These are phyloP conservation scores for Pollenia amentaria DNA, from an alignment of 2,888 invertebrate genomes.

Conservation along the genomic window DNA sequence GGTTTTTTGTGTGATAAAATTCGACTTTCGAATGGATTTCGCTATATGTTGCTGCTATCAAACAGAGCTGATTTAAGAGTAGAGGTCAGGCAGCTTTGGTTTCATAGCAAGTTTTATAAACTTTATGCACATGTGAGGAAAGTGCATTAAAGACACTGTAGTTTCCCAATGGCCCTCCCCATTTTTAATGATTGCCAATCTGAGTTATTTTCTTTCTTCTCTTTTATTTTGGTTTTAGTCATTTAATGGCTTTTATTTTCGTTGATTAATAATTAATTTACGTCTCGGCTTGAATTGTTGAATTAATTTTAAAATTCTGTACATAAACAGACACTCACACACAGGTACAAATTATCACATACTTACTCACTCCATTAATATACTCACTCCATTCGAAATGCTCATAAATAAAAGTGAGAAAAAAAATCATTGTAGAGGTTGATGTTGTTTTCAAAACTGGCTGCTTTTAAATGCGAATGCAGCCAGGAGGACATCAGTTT, in stretches of 20 bases:
- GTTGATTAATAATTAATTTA: conserved; percentile 85
- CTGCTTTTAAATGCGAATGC: conserved; percentile 64
- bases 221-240: conserved; percentile 54
- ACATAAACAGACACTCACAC: conserved; percentile 5
- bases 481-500: conserved; percentile 67
- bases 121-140: background rate
- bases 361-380: conserved; percentile 30
- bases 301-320: conserved; percentile 49
- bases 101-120: too few relatives aligned
- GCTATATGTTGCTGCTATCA: too few relatives aligned
- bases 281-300: conserved; percentile 76
- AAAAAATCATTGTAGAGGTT: conserved; percentile 67
- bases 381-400: conserved; percentile 52
- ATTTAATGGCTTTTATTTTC: conserved; percentile 77
- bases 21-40: too few relatives aligned
- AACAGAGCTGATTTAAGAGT: too few relatives aligned
- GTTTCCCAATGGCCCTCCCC: background rate
- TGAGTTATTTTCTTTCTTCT: conserved; percentile 51
- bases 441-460: conserved; percentile 54
- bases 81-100: too few relatives aligned
- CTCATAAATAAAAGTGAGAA: conserved; percentile 38
- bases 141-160: background rate
- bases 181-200: background rate
- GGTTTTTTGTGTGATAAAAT: too few relatives aligned
- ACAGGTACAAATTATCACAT: conserved; percentile 7